These are phyloP conservation scores for Tragulus kanchil DNA, from an alignment of 2,113 vertebrate species.

Conservation along the genomic window DNA sequence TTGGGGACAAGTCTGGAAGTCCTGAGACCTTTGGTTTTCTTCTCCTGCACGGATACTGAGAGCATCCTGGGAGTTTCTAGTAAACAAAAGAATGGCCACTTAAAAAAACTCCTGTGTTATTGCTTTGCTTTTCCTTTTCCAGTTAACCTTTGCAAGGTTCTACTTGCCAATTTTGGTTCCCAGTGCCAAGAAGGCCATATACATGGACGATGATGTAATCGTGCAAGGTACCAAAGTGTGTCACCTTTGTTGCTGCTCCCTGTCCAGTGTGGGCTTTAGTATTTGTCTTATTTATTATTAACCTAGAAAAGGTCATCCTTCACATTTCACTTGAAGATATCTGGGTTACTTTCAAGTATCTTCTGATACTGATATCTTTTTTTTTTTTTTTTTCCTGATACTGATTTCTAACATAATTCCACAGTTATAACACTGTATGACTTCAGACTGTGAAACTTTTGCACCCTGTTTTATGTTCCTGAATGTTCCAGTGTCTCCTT, in stretches of 20 bases:
- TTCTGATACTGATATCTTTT: neutral
- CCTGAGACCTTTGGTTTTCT: neutral
- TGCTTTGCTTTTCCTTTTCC: slow-evolving; percentile 67
- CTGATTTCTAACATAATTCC: neutral
- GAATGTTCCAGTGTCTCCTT: neutral
- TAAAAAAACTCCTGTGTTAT: neutral
- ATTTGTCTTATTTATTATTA: neutral
- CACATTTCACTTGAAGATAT: neutral
- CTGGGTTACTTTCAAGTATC: neutral
- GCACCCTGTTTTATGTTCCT: neutral
- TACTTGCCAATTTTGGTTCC: slow-evolving; percentile 93
- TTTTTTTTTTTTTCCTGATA: no score
- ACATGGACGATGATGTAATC: slow-evolving; percentile 97
- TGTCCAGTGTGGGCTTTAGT: neutral
- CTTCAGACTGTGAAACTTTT: neutral
- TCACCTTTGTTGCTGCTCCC: neutral
- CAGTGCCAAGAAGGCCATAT: slow-evolving; percentile 94
- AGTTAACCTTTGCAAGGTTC: slow-evolving; percentile 97
- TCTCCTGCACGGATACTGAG: neutral
- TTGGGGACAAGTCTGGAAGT: neutral
- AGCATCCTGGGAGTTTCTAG: slow-evolving; percentile 17
- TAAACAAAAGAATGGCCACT: slow-evolving; percentile 1
- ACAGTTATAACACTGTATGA: neutral
- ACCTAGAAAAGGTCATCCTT: neutral
- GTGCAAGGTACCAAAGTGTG: slow-evolving; percentile 93